Evolutionary conservation across 2,888 invertebrate genomes (phyloP).

Genomic region (Graphium colonna): DNA sequence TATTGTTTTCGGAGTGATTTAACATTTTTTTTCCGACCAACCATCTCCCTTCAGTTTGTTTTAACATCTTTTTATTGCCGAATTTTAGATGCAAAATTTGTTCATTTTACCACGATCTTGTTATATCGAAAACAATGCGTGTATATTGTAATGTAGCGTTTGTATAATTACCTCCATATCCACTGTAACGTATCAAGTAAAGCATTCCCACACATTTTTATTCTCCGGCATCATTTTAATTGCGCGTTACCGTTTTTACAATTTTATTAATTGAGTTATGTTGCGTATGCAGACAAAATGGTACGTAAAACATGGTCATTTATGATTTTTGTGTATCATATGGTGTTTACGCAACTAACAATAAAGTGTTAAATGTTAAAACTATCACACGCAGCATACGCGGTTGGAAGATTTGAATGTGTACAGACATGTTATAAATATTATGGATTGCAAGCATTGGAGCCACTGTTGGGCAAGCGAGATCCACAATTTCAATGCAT

Average conservation of each 20-base stretch:
- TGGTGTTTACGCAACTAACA: neutral
- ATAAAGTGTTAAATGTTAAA: neutral
- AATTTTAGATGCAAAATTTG: slow-evolving; percentile 2
- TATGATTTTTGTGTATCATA: too few relatives aligned
- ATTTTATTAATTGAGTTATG: slow-evolving; percentile 7
- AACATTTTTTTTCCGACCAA: neutral
- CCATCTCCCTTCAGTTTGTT: neutral
- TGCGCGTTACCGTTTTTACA: slow-evolving; percentile 18
- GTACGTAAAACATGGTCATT: too few relatives aligned
- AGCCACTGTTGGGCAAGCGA: slow-evolving; percentile 8
- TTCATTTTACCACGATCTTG: slow-evolving; percentile 2
- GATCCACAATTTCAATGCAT: slow-evolving; percentile 4
- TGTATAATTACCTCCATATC: slow-evolving; percentile 14
- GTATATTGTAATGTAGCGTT: slow-evolving; percentile 16
- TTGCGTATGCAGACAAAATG: too few relatives aligned
- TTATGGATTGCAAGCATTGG: too few relatives aligned
- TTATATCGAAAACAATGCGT: slow-evolving; percentile 20
- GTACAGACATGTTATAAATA: too few relatives aligned
- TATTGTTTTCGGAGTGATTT: neutral
- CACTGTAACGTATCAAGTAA: slow-evolving; percentile 10
- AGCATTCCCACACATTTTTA: slow-evolving; percentile 22
- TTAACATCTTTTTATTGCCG: neutral
- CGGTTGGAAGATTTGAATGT: too few relatives aligned
- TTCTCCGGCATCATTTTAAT: slow-evolving; percentile 12
- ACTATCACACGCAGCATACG: too few relatives aligned